Evolutionary conservation across 2,797 vertebrate species (phyloP), one percentile per base, ranked within the genome.

Genomic region (Hippocampus kuda): DNA sequence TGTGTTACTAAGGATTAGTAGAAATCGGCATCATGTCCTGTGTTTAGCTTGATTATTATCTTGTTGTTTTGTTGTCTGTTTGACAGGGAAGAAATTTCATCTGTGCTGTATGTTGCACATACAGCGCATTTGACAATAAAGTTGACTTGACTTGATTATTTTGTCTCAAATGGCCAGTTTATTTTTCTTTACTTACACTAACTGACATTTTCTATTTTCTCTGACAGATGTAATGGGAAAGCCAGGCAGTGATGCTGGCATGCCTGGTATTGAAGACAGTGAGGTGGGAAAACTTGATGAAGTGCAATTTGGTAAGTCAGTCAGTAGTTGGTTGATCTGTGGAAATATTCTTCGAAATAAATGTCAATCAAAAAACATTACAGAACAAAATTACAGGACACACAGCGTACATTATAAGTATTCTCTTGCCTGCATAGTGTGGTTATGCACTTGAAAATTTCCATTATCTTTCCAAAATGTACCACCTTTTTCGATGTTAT

Each of bases 261-360:
- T 99, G 97, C 97, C 97, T 73, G 97, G 94, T 64, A 94, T 99
- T 84, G 97, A 99, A 87, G 96, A 98, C 85, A 95, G 95, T 56
- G 95, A 94, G 74, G 91, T 94, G 72, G 93, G 91, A 62, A 98
- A 98, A 87, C 88, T 85, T 4, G 93, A 96, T 15, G 93, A 94
- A 38, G 76, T 90, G 66, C 94, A 94, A 38, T 93, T 93, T 79
- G 90, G 94, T 95, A 76, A 92, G 92, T 56, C 51, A 11, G 61
- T 56, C 15, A 54, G 16, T 18, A 38, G 30, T 61, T 59, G 56
- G 56, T 27, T 59, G 24, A 7, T 15, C 13, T 30, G 26, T 27
- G 56, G 56, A 13, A 13, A 57, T 26, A 57, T 27, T 57, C 2
- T 34, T 34, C 30, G 1, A 18, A 60, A 34, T 30, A 30, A 27